Base-by-base conservation (phyloP, 2,888 invertebrate genomes). In the Sinelater perroti region DNA sequence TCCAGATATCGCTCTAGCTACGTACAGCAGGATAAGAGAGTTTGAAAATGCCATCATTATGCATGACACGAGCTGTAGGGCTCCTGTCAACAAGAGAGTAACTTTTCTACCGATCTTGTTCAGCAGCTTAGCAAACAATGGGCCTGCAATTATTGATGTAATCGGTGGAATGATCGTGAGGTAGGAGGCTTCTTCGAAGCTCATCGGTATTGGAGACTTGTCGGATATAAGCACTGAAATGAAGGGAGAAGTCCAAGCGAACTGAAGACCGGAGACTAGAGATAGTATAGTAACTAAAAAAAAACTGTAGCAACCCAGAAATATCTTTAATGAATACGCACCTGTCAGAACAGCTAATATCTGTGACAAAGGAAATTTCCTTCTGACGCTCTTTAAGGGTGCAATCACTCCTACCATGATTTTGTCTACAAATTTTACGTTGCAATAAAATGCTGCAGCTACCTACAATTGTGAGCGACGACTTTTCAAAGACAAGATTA, bases 241-340 rank as follows among this genome's bases (percentile, higher is more conserved):
- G 4, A 73, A 70, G 11, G 76, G 75, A 10, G 75, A 74, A 18
- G 75, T 66, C 76, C 75, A 76, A 1, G 70, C 65, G 57, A 67
- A 67, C 13, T 66, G 53, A 18, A 71, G 46, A 3, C 67, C 61
- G 8, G 13, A 14, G 6, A 7, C 40, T 13, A 40, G 13, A 24
- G 14, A 2, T 14, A 65, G 50, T 16, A 69, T 1, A 31, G 58
- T 62, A 61, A 36, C 13, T 66, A 64, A 50, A 18, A 58, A 38
- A 47, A 63, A 13, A 36, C 14, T 6, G n/a, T n/a, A n/a, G n/a
- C n/a, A n/a, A n/a, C n/a, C n/a, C n/a, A n/a, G n/a, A n/a, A n/a
- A n/a, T n/a, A n/a, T n/a, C n/a, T n/a, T n/a, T n/a, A 24, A 24
- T 24, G 8, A 24, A 24, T 31, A 52, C 56, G 21, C 40, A 63